A percentile compares a stretch with the other conserved stretches of the same genome.
Evolutionary conservation across 2,113 vertebrate species (phyloP).

Genomic region (Ciconia boyciana): DNA sequence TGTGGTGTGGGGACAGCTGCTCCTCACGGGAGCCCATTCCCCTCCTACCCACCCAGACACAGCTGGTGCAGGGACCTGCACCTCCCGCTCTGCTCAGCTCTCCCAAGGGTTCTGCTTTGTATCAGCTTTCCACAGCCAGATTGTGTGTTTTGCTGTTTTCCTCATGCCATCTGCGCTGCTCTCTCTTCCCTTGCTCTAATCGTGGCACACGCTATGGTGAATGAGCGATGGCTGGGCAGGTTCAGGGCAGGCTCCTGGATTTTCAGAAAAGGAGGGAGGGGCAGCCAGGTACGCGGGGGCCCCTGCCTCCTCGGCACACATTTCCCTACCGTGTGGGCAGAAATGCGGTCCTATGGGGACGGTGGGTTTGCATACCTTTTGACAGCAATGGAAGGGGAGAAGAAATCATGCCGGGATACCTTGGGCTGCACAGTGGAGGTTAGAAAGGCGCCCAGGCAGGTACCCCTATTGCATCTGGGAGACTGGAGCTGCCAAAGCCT

Average conservation of each 20-base stretch:
- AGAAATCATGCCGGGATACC: not conserved
- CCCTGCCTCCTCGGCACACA: accelerated
- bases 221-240: not conserved
- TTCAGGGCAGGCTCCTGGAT: not conserved
- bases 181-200: not conserved
- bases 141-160: not conserved
- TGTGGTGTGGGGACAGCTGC: not conserved
- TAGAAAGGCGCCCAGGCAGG: not conserved
- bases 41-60: not conserved
- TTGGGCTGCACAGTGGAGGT: not conserved
- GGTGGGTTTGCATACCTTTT: not conserved
- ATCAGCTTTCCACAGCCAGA: not conserved
- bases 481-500: not conserved
- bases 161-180: not conserved
- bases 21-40: not conserved
- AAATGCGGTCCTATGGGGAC: not conserved
- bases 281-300: accelerated
- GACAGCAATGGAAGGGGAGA: not conserved
- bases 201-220: not conserved
- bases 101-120: not conserved
- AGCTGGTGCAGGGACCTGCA: not conserved
- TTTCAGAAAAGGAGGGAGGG: not conserved
- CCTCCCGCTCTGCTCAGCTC: not conserved
- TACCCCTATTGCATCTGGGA: not conserved
- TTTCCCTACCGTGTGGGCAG: not conserved